Conservation (phyloP, 2,113 vertebrate genomes). For the Triplophysa siluroides region DNA sequence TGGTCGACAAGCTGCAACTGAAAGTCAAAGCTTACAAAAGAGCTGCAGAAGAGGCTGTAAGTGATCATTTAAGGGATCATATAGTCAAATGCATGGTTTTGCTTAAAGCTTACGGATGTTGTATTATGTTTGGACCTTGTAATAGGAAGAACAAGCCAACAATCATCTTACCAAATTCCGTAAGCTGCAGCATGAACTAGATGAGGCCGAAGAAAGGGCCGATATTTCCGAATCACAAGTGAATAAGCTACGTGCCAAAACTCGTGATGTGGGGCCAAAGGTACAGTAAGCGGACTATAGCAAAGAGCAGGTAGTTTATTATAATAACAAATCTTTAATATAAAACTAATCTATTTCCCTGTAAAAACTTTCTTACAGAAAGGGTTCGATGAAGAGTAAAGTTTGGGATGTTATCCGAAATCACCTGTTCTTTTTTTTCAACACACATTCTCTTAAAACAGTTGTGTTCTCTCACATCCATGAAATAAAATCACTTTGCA, state of each 20-base stretch:
- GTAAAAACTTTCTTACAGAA: constrained; percentile 66
- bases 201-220: constrained; percentile 75
- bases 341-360: neutral
- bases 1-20: constrained; percentile 86
- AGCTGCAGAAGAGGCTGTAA: constrained; percentile 80
- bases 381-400: constrained; percentile 79
- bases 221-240: constrained; percentile 78
- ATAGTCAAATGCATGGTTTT: neutral
- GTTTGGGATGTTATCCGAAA: constrained; percentile 60
- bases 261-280: constrained; percentile 72
- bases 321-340: neutral
- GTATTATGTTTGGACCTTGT: neutral
- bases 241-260: constrained; percentile 77
- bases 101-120: neutral
- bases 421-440: neutral
- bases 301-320: neutral
- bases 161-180: constrained; percentile 74
- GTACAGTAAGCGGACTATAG: constrained; percentile 53
- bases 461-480: neutral
- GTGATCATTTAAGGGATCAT: constrained; percentile 52
- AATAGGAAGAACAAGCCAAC: constrained; percentile 78
- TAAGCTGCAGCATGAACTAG: constrained; percentile 78
- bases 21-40: constrained; percentile 90
- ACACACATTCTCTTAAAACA: neutral
- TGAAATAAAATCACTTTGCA: constrained; percentile 32